Evolutionary conservation across 2,113 vertebrate species (phyloP), one percentile per base, ranked within the genome.

Genomic region (Melanerpes formicivorus): DNA sequence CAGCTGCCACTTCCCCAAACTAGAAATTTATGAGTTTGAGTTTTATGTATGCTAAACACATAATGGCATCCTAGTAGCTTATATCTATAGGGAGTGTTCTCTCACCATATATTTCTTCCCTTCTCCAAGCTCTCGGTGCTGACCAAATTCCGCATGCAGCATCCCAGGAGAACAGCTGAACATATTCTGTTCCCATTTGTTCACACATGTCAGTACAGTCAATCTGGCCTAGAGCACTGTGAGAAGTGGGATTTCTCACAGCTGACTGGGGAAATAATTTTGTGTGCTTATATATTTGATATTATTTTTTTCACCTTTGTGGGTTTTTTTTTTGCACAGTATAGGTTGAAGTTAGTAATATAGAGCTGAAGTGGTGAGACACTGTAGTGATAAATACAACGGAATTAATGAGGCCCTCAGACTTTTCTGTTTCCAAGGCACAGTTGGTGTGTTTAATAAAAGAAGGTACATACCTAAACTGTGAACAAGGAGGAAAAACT

Each of bases 281-380:
- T 75, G 18, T 81, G 23, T 0, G 0, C 12, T 83, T 9, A 0
- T 55, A 2, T 70, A 25, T 65, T 46, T 87, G 40, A 27, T 48
- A 55, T 27, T 17, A 26, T 19, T 72, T 69, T 17, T 7, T 69
- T 29, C 25, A 10, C 26, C 5, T 62, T 44, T 4, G n/a, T n/a
- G n/a, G 5, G 19, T 21, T 29, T 14, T 10, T 60, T 44, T 52
- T 80, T 69, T 37, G 5, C 7, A 14, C 37, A 8, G 27, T 73
- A 25, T 22, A 42, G 15, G 30, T 70, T 87, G 46, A 84, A 81
- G 8, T 46, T 62, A 66, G 14, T 62, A 15, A 65, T 84, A 27
- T 3, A 3, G 22, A 54, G 34, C 10, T 81, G 32, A 87, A 84
- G 26, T 60, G 46, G 9, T n/a, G 17, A 82, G 75, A n/a, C 27